phyloP scores from a whole-genome alignment of 2,797 vertebrate genomes.

The Macrochelys suwanniensis region DNA sequence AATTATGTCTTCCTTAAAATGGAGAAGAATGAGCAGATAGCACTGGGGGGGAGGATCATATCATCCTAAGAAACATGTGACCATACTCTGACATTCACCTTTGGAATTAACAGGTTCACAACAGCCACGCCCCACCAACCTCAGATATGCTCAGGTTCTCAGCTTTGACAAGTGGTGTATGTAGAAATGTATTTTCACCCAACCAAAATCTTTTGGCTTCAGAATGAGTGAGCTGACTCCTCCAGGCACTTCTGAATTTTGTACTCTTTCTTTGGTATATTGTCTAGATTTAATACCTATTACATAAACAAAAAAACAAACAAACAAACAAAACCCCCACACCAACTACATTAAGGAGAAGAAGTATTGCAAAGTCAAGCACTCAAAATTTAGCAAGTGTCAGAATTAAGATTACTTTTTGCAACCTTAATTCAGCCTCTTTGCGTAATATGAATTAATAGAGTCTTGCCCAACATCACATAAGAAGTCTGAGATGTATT shows the following conservation, averaged over 20 bases:
- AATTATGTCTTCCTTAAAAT: background rate
- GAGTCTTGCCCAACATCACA: background rate
- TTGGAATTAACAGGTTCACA: background rate
- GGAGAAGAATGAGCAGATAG: background rate
- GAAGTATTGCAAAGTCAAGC: background rate
- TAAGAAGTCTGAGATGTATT: background rate
- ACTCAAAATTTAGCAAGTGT: background rate
- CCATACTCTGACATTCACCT: background rate
- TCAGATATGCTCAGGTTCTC: background rate
- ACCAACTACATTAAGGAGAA: background rate
- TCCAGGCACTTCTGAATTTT: background rate
- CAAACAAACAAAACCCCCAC: background rate
- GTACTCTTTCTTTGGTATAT: background rate
- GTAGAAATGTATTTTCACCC: background rate
- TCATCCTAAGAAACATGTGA: background rate
- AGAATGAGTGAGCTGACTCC: background rate
- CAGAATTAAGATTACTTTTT: background rate
- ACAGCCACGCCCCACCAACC: background rate
- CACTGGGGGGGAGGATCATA: background rate
- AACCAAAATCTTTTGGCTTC: background rate
- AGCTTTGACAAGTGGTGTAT: background rate
- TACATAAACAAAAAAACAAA: fast-evolving
- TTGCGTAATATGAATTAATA: background rate
- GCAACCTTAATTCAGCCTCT: background rate
- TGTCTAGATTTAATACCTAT: background rate